A percentile compares a stretch with the other conserved stretches of the same genome.
phyloP scores from a whole-genome alignment of 1,140 invertebrate species.

The Leguminivora glycinivorella region DNA sequence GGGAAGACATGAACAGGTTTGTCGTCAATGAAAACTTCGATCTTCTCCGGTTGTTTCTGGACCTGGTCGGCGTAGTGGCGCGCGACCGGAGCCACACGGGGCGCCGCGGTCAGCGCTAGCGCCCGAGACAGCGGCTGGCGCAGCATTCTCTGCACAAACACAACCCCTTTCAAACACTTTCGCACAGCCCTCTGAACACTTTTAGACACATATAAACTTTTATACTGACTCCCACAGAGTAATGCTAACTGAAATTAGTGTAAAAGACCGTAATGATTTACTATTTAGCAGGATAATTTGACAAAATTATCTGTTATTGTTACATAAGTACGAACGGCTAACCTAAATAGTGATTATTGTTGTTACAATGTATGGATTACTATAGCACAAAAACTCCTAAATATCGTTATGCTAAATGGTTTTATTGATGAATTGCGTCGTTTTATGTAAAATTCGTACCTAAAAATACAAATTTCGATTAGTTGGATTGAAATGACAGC shows the following conservation, averaged over 20 bases:
- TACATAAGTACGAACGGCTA: constrained; percentile 72
- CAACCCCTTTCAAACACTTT: constrained; percentile 33
- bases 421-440: constrained; percentile 32
- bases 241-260: neutral
- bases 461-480: constrained; percentile 39
- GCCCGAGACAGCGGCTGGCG: constrained; percentile 79
- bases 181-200: constrained; percentile 14
- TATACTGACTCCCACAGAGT: neutral
- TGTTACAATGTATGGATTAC: neutral
- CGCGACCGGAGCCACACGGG: constrained; percentile 62
- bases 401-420: constrained; percentile 8
- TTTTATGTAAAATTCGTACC: constrained; percentile 44
- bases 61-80: constrained; percentile 63
- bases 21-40: constrained; percentile 99
- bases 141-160: constrained; percentile 79
- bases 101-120: constrained; percentile 66
- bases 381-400: neutral
- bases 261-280: constrained; percentile 15
- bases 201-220: constrained; percentile 14
- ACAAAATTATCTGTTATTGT: constrained; percentile 62
- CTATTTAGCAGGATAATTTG: constrained; percentile 38
- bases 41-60: constrained; percentile 85
- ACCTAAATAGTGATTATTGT: constrained; percentile 54
- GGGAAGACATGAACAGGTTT: constrained; percentile 96
- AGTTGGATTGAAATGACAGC: constrained; percentile 37